Evolutionary conservation across 2,797 vertebrate species (phyloP).

Genomic region (Cuculus canorus): DNA sequence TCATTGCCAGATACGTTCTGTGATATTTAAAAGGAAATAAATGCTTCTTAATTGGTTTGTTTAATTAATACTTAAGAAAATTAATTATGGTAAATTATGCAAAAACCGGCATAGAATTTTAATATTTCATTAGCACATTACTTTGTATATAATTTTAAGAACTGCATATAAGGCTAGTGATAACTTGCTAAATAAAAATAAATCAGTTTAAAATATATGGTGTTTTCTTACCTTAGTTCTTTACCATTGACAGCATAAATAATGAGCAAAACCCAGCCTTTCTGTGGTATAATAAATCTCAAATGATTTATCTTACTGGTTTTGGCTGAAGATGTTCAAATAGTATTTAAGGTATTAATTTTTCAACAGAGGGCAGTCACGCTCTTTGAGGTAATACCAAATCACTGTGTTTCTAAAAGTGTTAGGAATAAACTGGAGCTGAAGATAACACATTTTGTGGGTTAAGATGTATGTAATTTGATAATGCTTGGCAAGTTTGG

Average conservation of each 20-base stretch:
- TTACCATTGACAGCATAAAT: not conserved
- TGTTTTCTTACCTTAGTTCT: not conserved
- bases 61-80: not conserved
- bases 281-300: not conserved
- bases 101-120: not conserved
- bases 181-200: not conserved
- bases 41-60: not conserved
- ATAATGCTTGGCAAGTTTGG: not conserved
- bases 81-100: slow-evolving; percentile 6
- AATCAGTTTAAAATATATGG: not conserved
- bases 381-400: not conserved
- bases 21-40: slow-evolving; percentile 23
- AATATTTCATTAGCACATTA: not conserved
- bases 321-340: not conserved
- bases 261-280: not conserved
- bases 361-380: slow-evolving; percentile 51
- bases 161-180: not conserved
- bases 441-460: not conserved
- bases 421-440: not conserved
- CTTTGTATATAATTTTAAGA: not conserved
- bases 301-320: not conserved
- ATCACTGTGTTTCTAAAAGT: not conserved
- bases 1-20: not conserved
- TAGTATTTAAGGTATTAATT: not conserved
- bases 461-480: not conserved